Evolutionary conservation across 2,888 invertebrate species (phyloP).

Genomic region (Synergus japonicus): DNA sequence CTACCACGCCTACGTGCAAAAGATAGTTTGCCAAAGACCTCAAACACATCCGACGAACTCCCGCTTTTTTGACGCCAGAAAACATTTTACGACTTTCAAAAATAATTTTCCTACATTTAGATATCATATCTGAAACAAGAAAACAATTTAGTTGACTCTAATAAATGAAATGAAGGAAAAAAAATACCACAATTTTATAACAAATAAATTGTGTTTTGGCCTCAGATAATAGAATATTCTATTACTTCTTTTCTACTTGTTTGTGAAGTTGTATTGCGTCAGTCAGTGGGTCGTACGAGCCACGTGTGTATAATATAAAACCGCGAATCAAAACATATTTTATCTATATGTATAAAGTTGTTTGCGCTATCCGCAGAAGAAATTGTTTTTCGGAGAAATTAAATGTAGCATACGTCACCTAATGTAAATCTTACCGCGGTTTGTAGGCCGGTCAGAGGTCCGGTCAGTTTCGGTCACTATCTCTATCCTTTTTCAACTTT

Average conservation of each 20-base stretch:
- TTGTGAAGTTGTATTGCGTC: conserved; percentile 30
- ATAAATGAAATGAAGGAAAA: not conserved
- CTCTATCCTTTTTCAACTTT: conserved; percentile 52
- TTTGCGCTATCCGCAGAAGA: not conserved
- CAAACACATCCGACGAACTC: not conserved
- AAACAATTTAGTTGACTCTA: not conserved
- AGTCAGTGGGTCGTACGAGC: conserved; percentile 2
- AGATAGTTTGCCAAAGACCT: conserved; percentile 25
- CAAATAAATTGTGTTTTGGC: not conserved
- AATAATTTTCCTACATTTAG: not conserved
- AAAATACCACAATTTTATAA: not conserved
- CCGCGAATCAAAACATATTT: conserved; percentile 1
- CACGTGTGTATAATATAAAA: conserved; percentile 4
- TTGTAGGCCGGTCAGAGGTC: conserved; percentile 58
- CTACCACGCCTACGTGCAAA: conserved; percentile 8
- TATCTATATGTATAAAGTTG: not conserved
- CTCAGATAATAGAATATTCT: not conserved
- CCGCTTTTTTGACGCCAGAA: not conserved
- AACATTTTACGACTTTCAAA: not conserved
- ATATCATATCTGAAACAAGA: not conserved
- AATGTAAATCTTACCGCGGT: conserved; percentile 54
- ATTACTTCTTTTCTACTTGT: not conserved
- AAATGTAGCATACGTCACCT: conserved; percentile 29
- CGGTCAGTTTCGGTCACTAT: conserved; percentile 54
- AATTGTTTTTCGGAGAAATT: conserved; percentile 22